Evolutionary conservation across 1,140 invertebrate species (phyloP).

Genomic region (Campodea augens): DNA sequence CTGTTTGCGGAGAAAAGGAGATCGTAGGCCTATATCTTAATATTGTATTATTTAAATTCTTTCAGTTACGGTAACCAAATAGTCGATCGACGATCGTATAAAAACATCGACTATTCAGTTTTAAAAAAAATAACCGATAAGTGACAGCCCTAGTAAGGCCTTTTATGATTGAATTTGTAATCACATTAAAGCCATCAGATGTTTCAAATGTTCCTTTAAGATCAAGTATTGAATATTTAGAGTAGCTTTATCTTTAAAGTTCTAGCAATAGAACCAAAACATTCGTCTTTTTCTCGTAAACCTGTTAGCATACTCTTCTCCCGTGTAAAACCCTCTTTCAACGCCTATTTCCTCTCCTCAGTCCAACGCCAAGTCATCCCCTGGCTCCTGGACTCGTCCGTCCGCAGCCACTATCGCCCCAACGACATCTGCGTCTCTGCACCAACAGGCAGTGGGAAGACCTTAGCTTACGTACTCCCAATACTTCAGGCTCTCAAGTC

Average conservation of each 20-base stretch:
- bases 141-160: too few relatives aligned
- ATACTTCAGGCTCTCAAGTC: constrained; percentile 40
- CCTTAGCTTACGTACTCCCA: constrained; percentile 80
- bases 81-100: too few relatives aligned
- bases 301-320: constrained; percentile 20
- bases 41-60: too few relatives aligned
- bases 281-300: not conserved
- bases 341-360: constrained; percentile 20
- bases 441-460: constrained; percentile 96
- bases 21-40: too few relatives aligned
- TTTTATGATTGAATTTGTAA: too few relatives aligned
- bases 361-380: constrained; percentile 74
- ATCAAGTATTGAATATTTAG: not conserved
- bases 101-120: too few relatives aligned
- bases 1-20: too few relatives aligned
- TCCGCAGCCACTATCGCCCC: constrained; percentile 39
- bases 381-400: constrained; percentile 43
- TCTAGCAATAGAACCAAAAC: not conserved
- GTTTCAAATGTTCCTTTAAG: too few relatives aligned
- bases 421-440: constrained; percentile 91
- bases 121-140: too few relatives aligned
- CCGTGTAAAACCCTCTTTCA: constrained; percentile 8
- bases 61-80: too few relatives aligned
- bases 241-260: constrained; percentile 10
- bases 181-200: too few relatives aligned